phyloP scores from a whole-genome alignment of 2,113 vertebrate genomes.

The Caloenas nicobarica region DNA sequence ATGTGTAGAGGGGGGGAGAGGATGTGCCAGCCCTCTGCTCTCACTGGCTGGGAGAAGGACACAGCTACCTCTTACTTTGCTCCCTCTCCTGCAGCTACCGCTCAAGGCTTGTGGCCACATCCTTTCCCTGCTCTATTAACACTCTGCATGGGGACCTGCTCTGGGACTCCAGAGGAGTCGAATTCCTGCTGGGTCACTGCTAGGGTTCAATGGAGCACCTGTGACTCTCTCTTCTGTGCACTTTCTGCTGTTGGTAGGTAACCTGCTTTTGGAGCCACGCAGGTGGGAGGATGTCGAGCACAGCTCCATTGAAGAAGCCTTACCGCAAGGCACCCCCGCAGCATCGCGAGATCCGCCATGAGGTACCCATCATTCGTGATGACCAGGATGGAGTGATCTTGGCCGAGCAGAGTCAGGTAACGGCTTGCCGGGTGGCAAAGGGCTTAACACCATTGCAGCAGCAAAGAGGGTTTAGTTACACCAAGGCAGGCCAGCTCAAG shows the following conservation, averaged over 20 bases:
- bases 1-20: conserved; percentile 15
- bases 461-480: conserved; percentile 61
- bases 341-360: conserved; percentile 89
- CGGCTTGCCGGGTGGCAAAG: conserved; percentile 34
- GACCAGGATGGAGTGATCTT: conserved; percentile 76
- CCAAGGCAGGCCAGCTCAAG: conserved; percentile 53
- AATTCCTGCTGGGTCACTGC: conserved; percentile 8
- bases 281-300: conserved; percentile 84
- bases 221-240: conserved; percentile 37
- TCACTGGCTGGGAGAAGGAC: conserved; percentile 39
- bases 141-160: conserved; percentile 47
- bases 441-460: conserved; percentile 57
- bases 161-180: background rate
- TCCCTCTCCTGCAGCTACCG: conserved; percentile 27
- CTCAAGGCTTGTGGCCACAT: conserved; percentile 26
- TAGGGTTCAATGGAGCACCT: background rate
- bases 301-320: conserved; percentile 88
- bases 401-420: conserved; percentile 83
- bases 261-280: background rate
- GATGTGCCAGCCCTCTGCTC: conserved; percentile 59
- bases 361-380: conserved; percentile 72
- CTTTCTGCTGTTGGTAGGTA: conserved; percentile 66
- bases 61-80: conserved; percentile 42
- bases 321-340: conserved; percentile 96
- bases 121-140: conserved; percentile 8